Conservation (phyloP, 1,140 invertebrate species). For the Aphaenogaster floridana region DNA sequence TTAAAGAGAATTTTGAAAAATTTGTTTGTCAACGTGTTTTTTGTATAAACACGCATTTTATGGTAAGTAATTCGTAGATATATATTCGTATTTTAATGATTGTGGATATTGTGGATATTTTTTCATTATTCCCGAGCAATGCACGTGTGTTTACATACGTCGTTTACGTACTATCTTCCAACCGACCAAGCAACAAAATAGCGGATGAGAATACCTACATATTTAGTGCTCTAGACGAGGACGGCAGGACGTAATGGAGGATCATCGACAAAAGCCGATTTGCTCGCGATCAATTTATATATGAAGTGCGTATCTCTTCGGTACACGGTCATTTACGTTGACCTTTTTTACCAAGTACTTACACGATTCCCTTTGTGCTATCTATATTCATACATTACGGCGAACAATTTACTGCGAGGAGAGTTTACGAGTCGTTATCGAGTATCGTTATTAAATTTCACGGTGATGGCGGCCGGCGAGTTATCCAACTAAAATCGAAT, state of each 20-base stretch:
- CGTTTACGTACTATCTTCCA: too few relatives aligned
- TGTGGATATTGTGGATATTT: too few relatives aligned
- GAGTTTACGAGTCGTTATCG: slow-evolving; percentile 49
- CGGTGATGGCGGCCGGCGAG: background rate
- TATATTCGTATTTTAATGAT: too few relatives aligned
- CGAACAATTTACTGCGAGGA: background rate
- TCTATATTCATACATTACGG: slow-evolving; percentile 6
- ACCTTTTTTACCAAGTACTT: slow-evolving; percentile 58
- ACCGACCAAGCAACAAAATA: too few relatives aligned
- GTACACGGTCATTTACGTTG: slow-evolving; percentile 46
- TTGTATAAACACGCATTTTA: too few relatives aligned
- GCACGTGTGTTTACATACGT: too few relatives aligned
- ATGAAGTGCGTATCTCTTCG: background rate
- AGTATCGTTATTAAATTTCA: slow-evolving; percentile 36
- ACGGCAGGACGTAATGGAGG: slow-evolving; percentile 1
- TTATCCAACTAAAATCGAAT: slow-evolving; percentile 61
- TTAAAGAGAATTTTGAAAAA: too few relatives aligned
- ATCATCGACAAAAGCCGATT: slow-evolving; percentile 33
- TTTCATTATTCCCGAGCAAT: too few relatives aligned
- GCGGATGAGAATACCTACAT: too few relatives aligned
- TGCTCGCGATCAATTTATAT: slow-evolving; percentile 47
- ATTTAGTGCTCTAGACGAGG: background rate
- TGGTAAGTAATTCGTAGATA: too few relatives aligned
- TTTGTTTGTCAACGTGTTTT: too few relatives aligned
- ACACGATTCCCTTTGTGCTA: slow-evolving; percentile 33